Conservation (phyloP, 2,888 invertebrate genomes). For the Eupelmus urozonus region DNA sequence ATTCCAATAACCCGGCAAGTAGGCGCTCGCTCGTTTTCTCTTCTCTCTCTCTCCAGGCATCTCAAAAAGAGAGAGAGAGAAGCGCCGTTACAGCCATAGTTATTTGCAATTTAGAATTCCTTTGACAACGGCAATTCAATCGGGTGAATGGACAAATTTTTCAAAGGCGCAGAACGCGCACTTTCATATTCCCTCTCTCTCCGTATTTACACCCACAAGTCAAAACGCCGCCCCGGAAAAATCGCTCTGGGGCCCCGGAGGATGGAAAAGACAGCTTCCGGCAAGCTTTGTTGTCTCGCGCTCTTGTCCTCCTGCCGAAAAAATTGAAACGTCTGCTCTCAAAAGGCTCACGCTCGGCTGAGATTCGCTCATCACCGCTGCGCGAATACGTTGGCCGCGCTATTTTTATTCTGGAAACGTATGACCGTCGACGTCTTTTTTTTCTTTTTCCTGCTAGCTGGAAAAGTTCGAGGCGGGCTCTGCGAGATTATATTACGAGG, state of each 20-base stretch:
- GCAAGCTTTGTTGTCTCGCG: not conserved
- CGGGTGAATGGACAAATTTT: slow-evolving; percentile 45
- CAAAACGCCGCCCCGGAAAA: not conserved
- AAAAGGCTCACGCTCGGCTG: not conserved
- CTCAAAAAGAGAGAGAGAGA: too few relatives aligned
- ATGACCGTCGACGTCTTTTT: too few relatives aligned
- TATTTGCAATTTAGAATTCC: slow-evolving; percentile 46
- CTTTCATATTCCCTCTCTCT: not conserved
- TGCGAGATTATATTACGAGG: not conserved
- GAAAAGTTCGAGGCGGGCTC: too few relatives aligned
- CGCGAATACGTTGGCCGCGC: not conserved
- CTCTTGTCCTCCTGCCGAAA: not conserved
- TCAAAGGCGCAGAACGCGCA: not conserved
- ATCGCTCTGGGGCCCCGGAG: not conserved
- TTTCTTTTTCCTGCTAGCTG: too few relatives aligned
- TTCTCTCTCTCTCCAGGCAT: too few relatives aligned
- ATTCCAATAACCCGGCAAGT: too few relatives aligned
- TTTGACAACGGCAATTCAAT: slow-evolving; percentile 44
- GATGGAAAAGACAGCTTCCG: not conserved
- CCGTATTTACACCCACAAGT: not conserved
- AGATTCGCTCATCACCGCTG: not conserved
- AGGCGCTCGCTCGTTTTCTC: too few relatives aligned
- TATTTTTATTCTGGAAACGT: too few relatives aligned
- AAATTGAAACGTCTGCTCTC: not conserved
- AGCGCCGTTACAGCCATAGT: not conserved